These are phyloP conservation scores for Drosophila quinaria DNA, from an alignment of 2,888 invertebrate species.

Conservation along the genomic window DNA sequence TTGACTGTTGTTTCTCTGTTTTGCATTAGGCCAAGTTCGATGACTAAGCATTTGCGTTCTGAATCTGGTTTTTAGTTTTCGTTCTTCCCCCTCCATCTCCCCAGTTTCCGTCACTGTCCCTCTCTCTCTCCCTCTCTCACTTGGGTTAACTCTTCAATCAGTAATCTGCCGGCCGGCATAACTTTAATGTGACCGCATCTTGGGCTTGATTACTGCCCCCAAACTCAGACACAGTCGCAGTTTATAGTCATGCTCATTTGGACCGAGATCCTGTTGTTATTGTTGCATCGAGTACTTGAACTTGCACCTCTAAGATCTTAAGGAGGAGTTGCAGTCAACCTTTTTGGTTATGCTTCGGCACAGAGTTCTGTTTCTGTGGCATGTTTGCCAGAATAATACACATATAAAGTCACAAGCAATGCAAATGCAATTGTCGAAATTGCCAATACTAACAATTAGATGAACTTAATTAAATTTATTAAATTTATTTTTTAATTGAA, in stretches of 20 bases:
- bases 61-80: slow-evolving; percentile 43
- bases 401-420: no score
- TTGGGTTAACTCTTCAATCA: slow-evolving; percentile 34
- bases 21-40: slow-evolving; percentile 79
- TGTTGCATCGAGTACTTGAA: slow-evolving; percentile 23
- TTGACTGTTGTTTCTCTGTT: slow-evolving; percentile 53
- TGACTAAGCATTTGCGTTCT: slow-evolving; percentile 69
- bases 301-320: slow-evolving; percentile 19
- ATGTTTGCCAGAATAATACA: no score
- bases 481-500: no score
- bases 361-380: background rate
- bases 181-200: slow-evolving; percentile 72
- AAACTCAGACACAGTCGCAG: slow-evolving; percentile 9
- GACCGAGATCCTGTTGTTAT: slow-evolving; percentile 17
- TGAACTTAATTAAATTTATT: no score
- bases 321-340: slow-evolving; percentile 1
- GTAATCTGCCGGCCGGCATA: slow-evolving; percentile 67
- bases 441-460: no score
- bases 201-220: slow-evolving; percentile 34
- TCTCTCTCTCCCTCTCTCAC: background rate
- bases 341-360: slow-evolving; percentile 5
- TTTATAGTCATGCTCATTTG: slow-evolving; percentile 58
- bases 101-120: background rate
- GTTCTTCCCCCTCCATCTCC: slow-evolving; percentile 27
- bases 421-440: no score